Evolutionary conservation across 2,797 vertebrate genomes (phyloP).

Genomic region (Hapalemur alaotrensis): DNA sequence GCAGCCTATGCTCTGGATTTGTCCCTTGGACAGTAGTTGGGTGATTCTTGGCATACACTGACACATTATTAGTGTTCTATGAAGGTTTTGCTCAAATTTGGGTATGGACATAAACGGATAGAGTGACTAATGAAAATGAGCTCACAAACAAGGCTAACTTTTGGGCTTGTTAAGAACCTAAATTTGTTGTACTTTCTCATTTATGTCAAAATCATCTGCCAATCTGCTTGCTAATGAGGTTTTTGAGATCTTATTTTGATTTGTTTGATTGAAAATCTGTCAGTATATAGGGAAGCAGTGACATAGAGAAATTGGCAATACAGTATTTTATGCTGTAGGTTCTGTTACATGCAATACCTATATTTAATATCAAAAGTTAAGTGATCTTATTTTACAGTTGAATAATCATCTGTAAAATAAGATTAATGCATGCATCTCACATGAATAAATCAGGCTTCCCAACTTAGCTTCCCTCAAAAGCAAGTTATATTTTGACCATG

Average conservation of each 20-base stretch:
- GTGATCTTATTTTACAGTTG: background rate
- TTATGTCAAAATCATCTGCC: background rate
- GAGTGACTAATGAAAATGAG: background rate
- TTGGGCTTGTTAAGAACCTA: background rate
- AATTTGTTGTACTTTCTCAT: background rate
- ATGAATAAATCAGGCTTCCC: background rate
- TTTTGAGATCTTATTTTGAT: background rate
- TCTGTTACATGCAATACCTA: background rate
- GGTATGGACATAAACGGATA: background rate
- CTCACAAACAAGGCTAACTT: background rate
- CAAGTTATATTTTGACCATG: background rate
- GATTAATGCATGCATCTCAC: background rate
- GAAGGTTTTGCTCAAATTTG: background rate
- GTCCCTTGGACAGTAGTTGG: background rate
- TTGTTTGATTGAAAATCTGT: background rate
- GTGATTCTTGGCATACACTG: background rate
- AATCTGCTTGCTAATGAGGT: background rate
- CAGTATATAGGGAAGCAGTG: background rate
- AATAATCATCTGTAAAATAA: background rate
- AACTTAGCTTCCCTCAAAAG: background rate
- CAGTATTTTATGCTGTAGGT: background rate
- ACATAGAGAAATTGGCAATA: background rate
- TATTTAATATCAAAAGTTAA: background rate
- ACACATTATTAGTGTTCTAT: background rate
- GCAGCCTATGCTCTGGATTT: background rate